Evolutionary conservation across 2,888 invertebrate genomes (phyloP).

Genomic region (Neoscelio sp.): DNA sequence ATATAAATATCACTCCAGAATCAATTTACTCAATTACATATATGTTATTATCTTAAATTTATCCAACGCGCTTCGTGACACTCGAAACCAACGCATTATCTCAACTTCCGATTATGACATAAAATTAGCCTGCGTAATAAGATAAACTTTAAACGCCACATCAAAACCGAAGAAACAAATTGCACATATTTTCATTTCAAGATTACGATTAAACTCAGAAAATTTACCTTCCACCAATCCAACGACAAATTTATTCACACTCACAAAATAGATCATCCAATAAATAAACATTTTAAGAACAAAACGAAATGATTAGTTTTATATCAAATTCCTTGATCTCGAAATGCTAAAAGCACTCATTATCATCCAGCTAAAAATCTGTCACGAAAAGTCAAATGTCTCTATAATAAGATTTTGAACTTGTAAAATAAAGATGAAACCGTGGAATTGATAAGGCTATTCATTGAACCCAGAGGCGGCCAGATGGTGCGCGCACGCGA

Average conservation of each 20-base stretch:
- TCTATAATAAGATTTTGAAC: too few relatives aligned
- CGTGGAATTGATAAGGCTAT: too few relatives aligned
- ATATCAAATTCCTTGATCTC: too few relatives aligned
- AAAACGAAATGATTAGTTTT: background rate
- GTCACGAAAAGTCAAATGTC: too few relatives aligned
- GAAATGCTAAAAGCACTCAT: too few relatives aligned
- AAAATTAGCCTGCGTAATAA: slow-evolving; percentile 51
- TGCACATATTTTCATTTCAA: too few relatives aligned
- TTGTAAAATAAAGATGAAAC: too few relatives aligned
- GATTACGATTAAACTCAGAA: too few relatives aligned
- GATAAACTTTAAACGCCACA: slow-evolving; percentile 47
- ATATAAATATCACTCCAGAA: slow-evolving; percentile 37
- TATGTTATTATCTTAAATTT: slow-evolving; percentile 8
- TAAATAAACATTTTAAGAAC: slow-evolving; percentile 8
- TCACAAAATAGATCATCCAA: slow-evolving; percentile 11
- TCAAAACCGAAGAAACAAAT: slow-evolving; percentile 43
- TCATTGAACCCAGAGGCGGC: background rate
- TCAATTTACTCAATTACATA: slow-evolving; percentile 29
- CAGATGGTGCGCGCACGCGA: slow-evolving; percentile 49
- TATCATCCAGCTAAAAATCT: too few relatives aligned
- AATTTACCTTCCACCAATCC: slow-evolving; percentile 5
- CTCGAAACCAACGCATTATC: slow-evolving; percentile 42
- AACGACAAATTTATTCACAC: background rate
- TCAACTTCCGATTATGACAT: slow-evolving; percentile 52
- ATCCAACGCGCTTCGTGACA: slow-evolving; percentile 28